phyloP scores from a whole-genome alignment of 92 coral and sea anemone genomes.

The Siderastrea radians region DNA sequence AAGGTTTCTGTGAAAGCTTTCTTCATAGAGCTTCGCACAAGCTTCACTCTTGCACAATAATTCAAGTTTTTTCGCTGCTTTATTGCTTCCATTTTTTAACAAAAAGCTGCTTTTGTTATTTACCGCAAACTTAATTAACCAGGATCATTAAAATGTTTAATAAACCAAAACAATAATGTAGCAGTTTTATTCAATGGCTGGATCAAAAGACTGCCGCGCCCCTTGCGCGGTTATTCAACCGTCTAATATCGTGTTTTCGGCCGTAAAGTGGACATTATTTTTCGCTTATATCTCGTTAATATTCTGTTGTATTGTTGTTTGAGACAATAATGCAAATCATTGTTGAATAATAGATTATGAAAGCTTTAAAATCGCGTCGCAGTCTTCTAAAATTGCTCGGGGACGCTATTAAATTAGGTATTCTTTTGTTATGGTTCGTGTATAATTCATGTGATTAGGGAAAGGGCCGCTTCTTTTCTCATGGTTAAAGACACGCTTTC shows the following conservation, averaged over 20 bases:
- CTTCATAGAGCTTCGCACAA: too few species aligned
- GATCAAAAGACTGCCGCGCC: slow-evolving; percentile 18
- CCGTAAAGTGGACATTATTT: slow-evolving; percentile 15
- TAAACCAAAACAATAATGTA: background rate
- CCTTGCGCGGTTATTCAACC: background rate
- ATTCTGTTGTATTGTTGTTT: slow-evolving; percentile 37
- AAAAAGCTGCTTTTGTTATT: background rate
- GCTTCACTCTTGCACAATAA: background rate
- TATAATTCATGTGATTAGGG: background rate
- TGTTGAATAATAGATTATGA: slow-evolving; percentile 9
- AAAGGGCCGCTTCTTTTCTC: background rate
- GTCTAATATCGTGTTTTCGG: background rate
- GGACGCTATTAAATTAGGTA: background rate
- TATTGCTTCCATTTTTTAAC: background rate
- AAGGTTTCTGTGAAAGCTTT: background rate
- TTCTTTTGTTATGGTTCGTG: slow-evolving; percentile 20
- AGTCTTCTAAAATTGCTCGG: slow-evolving; percentile 23
- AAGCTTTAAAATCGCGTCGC: slow-evolving; percentile 23
- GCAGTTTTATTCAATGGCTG: slow-evolving; percentile 22
- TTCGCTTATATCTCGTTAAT: slow-evolving; percentile 32
- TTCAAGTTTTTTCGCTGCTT: background rate
- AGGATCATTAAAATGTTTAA: slow-evolving; percentile 19
- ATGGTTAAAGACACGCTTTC: slow-evolving; percentile 2
- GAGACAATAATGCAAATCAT: background rate
- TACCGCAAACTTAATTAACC: slow-evolving; percentile 19